Evolutionary conservation across 2,113 vertebrate species (phyloP).

Genomic region (Sylvietta virens): DNA sequence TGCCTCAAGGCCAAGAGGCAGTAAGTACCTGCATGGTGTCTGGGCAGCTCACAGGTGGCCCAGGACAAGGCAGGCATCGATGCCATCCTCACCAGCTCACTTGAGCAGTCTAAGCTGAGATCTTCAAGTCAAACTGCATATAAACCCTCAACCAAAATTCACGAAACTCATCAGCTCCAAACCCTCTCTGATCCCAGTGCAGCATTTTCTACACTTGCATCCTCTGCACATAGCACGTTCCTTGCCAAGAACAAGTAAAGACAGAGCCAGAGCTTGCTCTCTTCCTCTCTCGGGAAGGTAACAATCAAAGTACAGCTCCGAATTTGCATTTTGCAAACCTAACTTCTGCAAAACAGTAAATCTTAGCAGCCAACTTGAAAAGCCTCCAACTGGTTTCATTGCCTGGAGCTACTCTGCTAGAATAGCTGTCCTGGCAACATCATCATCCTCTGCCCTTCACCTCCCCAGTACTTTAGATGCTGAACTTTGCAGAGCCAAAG

Average conservation of each 20-base stretch:
- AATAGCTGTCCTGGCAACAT: slow-evolving; percentile 25
- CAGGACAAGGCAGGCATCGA: background rate
- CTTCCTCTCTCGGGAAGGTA: background rate
- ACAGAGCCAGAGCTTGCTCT: background rate
- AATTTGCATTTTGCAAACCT: slow-evolving; percentile 13
- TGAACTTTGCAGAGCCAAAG: background rate
- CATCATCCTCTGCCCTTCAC: slow-evolving; percentile 29
- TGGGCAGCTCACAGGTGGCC: background rate
- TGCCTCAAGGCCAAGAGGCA: background rate
- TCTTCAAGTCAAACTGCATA: background rate
- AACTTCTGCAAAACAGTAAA: background rate
- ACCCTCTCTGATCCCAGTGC: background rate
- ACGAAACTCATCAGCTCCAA: background rate
- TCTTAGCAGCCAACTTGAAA: background rate
- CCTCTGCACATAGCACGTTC: accelerated
- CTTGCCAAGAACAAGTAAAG: background rate
- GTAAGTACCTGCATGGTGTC: background rate
- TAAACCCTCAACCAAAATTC: background rate
- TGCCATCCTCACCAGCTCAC: background rate
- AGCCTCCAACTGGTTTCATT: background rate
- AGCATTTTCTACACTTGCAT: background rate
- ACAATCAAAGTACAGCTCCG: background rate
- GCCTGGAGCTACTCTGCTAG: background rate
- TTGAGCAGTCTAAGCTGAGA: background rate
- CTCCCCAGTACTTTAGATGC: background rate